Evolutionary conservation across 1,140 invertebrate species (phyloP).

Genomic region (Tigriopus japonicus): DNA sequence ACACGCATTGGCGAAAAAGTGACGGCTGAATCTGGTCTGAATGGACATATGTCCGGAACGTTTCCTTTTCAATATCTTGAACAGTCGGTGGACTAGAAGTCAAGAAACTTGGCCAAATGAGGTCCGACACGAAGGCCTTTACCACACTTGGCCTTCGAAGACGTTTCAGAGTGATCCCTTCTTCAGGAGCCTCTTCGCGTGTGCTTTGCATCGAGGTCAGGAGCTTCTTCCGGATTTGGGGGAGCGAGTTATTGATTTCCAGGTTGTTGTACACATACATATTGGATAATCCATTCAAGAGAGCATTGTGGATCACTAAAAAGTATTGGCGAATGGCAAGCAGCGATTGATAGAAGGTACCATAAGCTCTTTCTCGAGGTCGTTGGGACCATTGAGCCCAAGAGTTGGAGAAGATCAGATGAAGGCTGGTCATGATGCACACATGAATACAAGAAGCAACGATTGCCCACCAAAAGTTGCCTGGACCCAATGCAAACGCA

Average conservation of each 20-base stretch:
- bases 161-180: not conserved
- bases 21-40: not conserved
- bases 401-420: slow-evolving; percentile 5
- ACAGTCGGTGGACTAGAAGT: too few species aligned
- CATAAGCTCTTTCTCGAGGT: not conserved
- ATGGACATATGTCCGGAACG: not conserved
- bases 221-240: not conserved
- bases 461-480: slow-evolving; percentile 1
- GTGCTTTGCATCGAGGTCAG: not conserved
- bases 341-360: not conserved
- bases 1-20: not conserved
- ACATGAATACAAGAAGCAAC: not conserved
- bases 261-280: slow-evolving; percentile 5
- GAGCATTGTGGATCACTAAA: not conserved
- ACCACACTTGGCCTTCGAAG: too few species aligned
- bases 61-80: too few species aligned
- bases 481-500: slow-evolving; percentile 1
- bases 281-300: slow-evolving; percentile 8
- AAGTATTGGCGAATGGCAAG: not conserved
- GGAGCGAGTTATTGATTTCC: not conserved
- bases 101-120: too few species aligned
- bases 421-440: not conserved
- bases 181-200: too few species aligned
- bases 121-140: too few species aligned
- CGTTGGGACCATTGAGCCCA: not conserved